Conservation (phyloP, 2,888 invertebrate genomes). For the Xanthia togata region DNA sequence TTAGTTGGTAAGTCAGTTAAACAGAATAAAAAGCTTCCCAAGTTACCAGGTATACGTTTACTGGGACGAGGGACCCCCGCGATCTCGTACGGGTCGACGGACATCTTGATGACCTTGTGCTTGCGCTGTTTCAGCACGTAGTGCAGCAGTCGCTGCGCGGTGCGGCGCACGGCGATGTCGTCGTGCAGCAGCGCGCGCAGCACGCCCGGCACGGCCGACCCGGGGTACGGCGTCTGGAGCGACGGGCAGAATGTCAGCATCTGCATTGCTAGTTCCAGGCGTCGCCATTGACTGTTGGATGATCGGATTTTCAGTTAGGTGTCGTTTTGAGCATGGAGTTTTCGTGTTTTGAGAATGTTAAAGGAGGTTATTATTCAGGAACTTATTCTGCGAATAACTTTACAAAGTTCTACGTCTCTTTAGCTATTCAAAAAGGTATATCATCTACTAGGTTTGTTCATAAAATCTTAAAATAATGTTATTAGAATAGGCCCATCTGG, state of each 20-base stretch:
- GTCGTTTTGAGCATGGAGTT: background rate
- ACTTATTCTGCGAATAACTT: no score
- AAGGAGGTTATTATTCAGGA: no score
- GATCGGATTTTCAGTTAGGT: background rate
- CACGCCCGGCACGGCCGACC: constrained; percentile 92
- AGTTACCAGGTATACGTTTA: constrained; percentile 80
- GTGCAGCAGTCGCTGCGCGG: constrained; percentile 91
- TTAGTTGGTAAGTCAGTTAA: background rate
- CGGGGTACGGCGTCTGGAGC: constrained; percentile 92
- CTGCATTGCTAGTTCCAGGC: constrained; percentile 93
- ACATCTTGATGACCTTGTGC: constrained; percentile 90
- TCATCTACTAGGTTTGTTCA: no score
- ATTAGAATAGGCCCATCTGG: no score
- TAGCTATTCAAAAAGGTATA: no score
- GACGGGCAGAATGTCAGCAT: constrained; percentile 94
- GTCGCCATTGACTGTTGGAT: constrained; percentile 94
- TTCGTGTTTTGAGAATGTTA: background rate
- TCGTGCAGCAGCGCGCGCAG: constrained; percentile 93
- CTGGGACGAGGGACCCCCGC: constrained; percentile 79
- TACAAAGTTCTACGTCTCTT: no score
- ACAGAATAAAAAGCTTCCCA: background rate
- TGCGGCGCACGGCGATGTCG: constrained; percentile 94
- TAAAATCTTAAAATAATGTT: no score
- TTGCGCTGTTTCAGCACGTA: constrained; percentile 94
- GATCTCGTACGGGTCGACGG: constrained; percentile 89